Conservation (phyloP, 2,888 invertebrate genomes). For the Sphaerophoria taeniata region DNA sequence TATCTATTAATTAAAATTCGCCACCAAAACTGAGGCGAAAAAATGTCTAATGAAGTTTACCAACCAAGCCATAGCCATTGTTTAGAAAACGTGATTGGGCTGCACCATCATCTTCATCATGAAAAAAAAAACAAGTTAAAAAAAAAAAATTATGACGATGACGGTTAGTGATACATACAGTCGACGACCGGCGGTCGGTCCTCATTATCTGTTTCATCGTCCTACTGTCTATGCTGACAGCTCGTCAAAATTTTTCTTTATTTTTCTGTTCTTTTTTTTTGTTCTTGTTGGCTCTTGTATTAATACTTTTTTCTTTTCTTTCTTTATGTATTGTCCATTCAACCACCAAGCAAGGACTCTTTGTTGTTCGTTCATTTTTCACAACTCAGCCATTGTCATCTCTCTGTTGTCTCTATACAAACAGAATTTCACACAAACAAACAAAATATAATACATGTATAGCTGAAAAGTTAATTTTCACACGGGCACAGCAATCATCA, state of each 20-base stretch:
- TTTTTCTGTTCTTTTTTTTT: constrained; percentile 30
- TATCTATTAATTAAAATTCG: constrained; percentile 64
- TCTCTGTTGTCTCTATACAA: constrained; percentile 40
- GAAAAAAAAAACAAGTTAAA: background rate
- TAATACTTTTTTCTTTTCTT: constrained; percentile 17
- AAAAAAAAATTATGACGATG: constrained; percentile 23
- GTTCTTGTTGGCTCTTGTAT: constrained; percentile 1
- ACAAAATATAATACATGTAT: constrained; percentile 8
- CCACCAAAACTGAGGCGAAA: constrained; percentile 50
- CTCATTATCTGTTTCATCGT: constrained; percentile 65
- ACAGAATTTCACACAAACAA: background rate
- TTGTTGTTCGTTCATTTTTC: constrained; percentile 47
- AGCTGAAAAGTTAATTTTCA: constrained; percentile 73
- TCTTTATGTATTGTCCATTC: constrained; percentile 56
- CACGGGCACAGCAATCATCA: constrained; percentile 72
- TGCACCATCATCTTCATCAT: constrained; percentile 35
- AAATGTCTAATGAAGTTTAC: constrained; percentile 72
- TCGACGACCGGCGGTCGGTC: constrained; percentile 27
- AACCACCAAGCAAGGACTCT: constrained; percentile 38
- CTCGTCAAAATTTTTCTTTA: constrained; percentile 58
- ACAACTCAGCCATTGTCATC: constrained; percentile 29
- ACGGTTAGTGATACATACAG: constrained; percentile 19
- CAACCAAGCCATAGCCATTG: constrained; percentile 47
- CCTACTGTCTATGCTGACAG: constrained; percentile 67
- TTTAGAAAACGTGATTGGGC: constrained; percentile 72